Evolutionary conservation across 2,888 invertebrate genomes (phyloP).

Genomic region (Ophion slaviceki): DNA sequence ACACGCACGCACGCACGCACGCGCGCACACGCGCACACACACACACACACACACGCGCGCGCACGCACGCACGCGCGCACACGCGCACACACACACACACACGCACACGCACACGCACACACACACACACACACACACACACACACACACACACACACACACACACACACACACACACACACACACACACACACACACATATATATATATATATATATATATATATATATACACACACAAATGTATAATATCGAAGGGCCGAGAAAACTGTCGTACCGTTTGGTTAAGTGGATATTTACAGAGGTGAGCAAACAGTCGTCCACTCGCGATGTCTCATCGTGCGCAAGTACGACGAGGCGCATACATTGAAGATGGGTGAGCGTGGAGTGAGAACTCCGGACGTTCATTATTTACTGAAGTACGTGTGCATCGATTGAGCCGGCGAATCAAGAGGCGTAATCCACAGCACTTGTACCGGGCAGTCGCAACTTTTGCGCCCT

Average conservation of each 20-base stretch:
- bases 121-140: no score
- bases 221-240: not conserved
- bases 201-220: not conserved
- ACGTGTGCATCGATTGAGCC: not conserved
- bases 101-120: no score
- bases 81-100: no score
- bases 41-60: no score
- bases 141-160: no score
- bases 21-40: no score
- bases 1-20: no score
- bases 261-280: slow-evolving; percentile 50
- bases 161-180: no score
- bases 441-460: not conserved
- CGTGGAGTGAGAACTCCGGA: slow-evolving; percentile 36
- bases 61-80: no score
- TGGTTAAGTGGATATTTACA: slow-evolving; percentile 77
- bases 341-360: slow-evolving; percentile 24
- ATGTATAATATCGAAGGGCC: not conserved
- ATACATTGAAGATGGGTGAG: slow-evolving; percentile 19
- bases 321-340: slow-evolving; percentile 43
- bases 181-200: no score
- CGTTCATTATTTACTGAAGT: slow-evolving; percentile 58
- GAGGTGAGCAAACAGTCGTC: slow-evolving; percentile 75
- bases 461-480: not conserved
- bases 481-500: not conserved